phyloP scores from a whole-genome alignment of 2,797 vertebrate genomes.

The Sebastes minor region DNA sequence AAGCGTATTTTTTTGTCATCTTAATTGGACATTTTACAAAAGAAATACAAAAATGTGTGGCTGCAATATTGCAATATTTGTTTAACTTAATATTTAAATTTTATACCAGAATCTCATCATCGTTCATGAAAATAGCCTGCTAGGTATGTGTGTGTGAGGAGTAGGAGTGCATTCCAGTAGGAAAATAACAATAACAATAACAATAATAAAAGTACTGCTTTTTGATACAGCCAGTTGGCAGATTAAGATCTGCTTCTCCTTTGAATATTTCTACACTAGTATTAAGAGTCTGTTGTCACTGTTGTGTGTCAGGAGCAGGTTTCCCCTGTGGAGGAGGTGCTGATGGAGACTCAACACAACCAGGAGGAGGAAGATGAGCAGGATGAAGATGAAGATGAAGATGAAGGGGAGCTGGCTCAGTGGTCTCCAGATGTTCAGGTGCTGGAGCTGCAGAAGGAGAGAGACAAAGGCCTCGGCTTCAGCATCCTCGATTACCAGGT shows the following conservation, averaged over 20 bases:
- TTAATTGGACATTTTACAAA: neutral
- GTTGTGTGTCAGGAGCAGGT: slow-evolving; percentile 38
- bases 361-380: slow-evolving; percentile 36
- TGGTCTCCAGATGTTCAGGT: slow-evolving; percentile 91
- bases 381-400: slow-evolving; percentile 80
- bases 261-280: neutral
- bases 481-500: slow-evolving; percentile 99
- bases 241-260: neutral
- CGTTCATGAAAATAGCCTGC: neutral
- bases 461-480: slow-evolving; percentile 91
- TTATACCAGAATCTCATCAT: neutral
- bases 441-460: slow-evolving; percentile 88
- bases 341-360: neutral
- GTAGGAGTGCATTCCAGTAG: neutral
- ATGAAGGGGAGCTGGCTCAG: slow-evolving; percentile 89
- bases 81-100: neutral
- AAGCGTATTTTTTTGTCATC: neutral
- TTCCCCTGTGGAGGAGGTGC: slow-evolving; percentile 17
- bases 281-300: neutral
- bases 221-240: neutral
- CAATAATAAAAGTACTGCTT: neutral
- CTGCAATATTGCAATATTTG: neutral
- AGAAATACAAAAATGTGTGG: neutral
- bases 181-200: neutral
- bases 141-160: neutral